Percentiles rank a stretch among this genome's conserved stretches.
phyloP scores from a whole-genome alignment of 2,113 vertebrate species.

The Capra hircus region DNA sequence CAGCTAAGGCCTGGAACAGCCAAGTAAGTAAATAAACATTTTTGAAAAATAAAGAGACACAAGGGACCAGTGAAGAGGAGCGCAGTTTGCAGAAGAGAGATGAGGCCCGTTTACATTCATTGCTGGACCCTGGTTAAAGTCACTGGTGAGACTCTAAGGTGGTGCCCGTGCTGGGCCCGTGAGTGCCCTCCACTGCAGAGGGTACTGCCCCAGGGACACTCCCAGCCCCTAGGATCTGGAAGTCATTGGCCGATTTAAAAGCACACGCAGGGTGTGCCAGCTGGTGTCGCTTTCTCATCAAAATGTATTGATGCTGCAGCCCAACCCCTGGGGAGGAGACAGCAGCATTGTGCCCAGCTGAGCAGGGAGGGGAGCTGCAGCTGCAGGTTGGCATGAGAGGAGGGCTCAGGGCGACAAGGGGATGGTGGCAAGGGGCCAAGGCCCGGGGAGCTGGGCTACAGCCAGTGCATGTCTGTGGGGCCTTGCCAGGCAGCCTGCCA shows the following conservation, averaged over 20 bases:
- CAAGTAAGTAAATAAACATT: not conserved
- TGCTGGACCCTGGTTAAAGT: not conserved
- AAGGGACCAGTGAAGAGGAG: not conserved
- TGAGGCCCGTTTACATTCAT: not conserved
- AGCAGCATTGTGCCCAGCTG: not conserved
- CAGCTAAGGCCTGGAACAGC: not conserved
- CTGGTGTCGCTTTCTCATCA: conserved; percentile 33
- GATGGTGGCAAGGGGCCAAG: conserved; percentile 42
- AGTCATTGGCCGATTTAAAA: conserved; percentile 52
- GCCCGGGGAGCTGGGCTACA: conserved; percentile 6
- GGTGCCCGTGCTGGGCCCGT: not conserved
- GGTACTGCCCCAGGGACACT: not conserved
- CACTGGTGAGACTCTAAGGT: not conserved
- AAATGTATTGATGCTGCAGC: conserved; percentile 9
- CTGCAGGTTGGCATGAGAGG: conserved; percentile 24
- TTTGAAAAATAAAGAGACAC: not conserved
- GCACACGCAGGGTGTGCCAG: conserved; percentile 40
- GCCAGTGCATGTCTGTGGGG: conserved; percentile 37
- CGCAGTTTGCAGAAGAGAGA: not conserved
- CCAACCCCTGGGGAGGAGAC: not conserved
- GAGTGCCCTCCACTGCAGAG: not conserved
- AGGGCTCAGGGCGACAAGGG: not conserved
- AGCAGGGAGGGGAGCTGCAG: conserved; percentile 38
- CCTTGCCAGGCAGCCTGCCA: conserved; percentile 53
- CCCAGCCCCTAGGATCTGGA: not conserved